Evolutionary conservation across 1,140 invertebrate genomes (phyloP).

Genomic region (Pomacea maculata): DNA sequence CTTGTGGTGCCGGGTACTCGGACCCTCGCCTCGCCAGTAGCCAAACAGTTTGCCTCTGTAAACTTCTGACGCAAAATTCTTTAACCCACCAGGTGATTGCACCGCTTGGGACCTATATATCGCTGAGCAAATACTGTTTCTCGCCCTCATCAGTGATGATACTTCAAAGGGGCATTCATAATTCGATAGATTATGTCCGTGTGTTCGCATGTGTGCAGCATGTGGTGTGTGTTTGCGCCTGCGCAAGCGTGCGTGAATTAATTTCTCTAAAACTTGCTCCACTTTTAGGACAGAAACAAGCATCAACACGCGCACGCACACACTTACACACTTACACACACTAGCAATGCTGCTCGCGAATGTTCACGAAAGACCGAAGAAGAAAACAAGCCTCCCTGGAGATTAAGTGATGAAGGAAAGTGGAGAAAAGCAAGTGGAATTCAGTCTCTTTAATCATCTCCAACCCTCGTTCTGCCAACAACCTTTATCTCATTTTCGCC

Average conservation of each 20-base stretch:
- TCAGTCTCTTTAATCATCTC: not conserved
- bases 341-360: not conserved
- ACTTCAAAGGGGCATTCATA: not conserved
- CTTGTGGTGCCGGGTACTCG: too few species aligned
- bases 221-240: not conserved
- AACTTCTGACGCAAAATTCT: too few species aligned
- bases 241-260: not conserved
- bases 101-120: too few species aligned
- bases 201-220: not conserved
- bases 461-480: not conserved
- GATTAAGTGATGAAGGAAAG: not conserved
- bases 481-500: not conserved
- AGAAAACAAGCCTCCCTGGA: not conserved
- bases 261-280: not conserved
- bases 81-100: too few species aligned
- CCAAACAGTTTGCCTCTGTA: too few species aligned
- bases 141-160: not conserved
- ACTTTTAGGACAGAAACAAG: not conserved
- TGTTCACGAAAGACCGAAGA: not conserved
- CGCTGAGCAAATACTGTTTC: too few species aligned
- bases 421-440: not conserved
- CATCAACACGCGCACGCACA: not conserved
- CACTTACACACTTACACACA: not conserved
- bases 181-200: not conserved
- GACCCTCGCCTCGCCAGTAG: too few species aligned